Evolutionary conservation across 2,113 vertebrate genomes (phyloP).

Genomic region (Rhadina sibilatrix): DNA sequence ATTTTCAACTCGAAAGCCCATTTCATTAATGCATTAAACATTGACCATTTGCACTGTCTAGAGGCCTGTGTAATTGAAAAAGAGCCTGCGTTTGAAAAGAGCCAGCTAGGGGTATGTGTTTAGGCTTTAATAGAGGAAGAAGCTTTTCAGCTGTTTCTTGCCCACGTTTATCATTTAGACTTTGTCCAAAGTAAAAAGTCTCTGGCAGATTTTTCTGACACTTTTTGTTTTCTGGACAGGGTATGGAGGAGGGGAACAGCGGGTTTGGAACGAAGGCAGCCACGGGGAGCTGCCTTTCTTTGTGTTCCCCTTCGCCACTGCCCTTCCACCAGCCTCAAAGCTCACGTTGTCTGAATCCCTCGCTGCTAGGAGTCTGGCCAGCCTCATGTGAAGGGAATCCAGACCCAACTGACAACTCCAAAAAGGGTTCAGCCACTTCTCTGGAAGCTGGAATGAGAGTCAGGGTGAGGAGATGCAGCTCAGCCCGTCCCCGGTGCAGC

Average conservation of each 20-base stretch:
- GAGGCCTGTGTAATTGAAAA: conserved; percentile 35
- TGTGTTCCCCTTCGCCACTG: background rate
- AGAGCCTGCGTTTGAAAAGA: background rate
- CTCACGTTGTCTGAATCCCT: conserved; percentile 19
- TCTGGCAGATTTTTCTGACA: background rate
- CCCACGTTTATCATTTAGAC: background rate
- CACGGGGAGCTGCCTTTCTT: background rate
- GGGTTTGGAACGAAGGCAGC: background rate
- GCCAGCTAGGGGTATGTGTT: background rate
- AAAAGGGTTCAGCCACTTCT: conserved; percentile 40
- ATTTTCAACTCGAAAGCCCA: background rate
- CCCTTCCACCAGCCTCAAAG: background rate
- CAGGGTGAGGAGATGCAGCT: background rate
- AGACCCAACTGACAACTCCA: conserved; percentile 37
- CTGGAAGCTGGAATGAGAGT: background rate
- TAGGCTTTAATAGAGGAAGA: background rate
- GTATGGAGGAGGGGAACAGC: background rate
- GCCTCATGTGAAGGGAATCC: conserved; percentile 8
- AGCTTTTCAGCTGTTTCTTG: background rate
- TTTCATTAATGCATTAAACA: conserved; percentile 45
- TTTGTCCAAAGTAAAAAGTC: conserved; percentile 25
- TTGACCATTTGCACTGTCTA: conserved; percentile 60
- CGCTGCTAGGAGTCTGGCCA: conserved; percentile 48
- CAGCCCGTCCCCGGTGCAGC: background rate
- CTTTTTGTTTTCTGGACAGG: background rate